Evolutionary conservation across 2,888 invertebrate genomes (phyloP), one percentile per base, ranked within the genome.

Genomic region (Phorcus lineatus): DNA sequence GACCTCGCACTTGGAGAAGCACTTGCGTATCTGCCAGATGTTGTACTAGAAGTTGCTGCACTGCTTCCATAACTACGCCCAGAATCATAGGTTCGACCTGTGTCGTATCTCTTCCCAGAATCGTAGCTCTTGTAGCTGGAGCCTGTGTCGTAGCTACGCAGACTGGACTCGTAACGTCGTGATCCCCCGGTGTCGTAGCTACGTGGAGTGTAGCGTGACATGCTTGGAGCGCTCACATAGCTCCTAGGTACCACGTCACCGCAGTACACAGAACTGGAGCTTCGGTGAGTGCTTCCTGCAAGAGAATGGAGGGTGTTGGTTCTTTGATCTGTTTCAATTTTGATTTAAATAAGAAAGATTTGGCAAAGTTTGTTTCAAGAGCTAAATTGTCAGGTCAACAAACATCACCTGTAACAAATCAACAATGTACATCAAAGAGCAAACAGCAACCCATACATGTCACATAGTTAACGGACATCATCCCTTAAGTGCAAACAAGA

Each of bases 131-230:
- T 76, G 76, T 76, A 55, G 36, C 76, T 76, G 55, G 55, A 55
- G 16, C 76, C 55, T 16, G 76, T 55, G 55, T 76, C 76, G 19
- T 76, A 76, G 53, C 76, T 53, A 24, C 76, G 53, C n/a, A 55
- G 54, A 36, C 54, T 19, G 17, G 76, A 31, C 22, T 70, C 70
- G 36, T 74, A 79, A 13, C 57, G 70, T 17, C 36, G 57, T 9
- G 79, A 79, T 54, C 77, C 62, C 52, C 77, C 52, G 4, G 28
- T 78, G 66, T 78, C 77, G 24, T 78, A 78, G 77, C 52, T 66
- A 28, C 66, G 77, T 16, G 80, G 57, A 67, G 70, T 31, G 78
- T 81, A 81, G 67, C 81, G 81, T 11, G 81, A 81, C 81, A 81
- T 81, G 54, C 54, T 74, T 78, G 78, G 54, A 19, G 17, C 70